Base-by-base conservation (phyloP, 2,888 invertebrate species). In the Flabesymbios commensalis region DNA sequence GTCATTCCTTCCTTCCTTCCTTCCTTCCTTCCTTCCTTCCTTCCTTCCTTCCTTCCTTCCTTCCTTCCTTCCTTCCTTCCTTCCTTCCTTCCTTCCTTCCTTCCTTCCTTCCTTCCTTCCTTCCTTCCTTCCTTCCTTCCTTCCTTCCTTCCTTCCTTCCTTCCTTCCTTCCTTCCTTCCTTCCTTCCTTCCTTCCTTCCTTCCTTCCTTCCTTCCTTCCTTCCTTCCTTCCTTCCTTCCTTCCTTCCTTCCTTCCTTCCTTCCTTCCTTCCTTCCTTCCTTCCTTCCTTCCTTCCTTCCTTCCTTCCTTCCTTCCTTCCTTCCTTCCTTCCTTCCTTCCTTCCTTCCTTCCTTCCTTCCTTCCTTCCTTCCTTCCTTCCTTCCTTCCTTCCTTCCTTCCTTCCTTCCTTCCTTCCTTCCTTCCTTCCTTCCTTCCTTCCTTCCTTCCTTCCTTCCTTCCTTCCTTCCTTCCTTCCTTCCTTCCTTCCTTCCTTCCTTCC, bases 41-140 rank as follows among this genome's bases (percentile, higher is more conserved):
- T 36, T n/a, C 39, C 10, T 14, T n/a, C 39, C 10, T n/a, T n/a
- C n/a, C n/a, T 36, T n/a, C 39, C n/a, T 36, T 36, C 39, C 39
- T 36, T n/a, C 39, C 39, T n/a, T 36, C 39, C n/a, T n/a, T 45
- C 45, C 45, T 24, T 45, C 45, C 45, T 24, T 45, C 45, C 45
- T 24, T 45, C 45, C 24, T 24, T 45, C 14, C 45, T 22, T 45
- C 24, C 22, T 24, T 45, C 24, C 24, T 24, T 45, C 45, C 22
- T 24, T 22, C 45, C 45, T 22, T 45, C 17, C 17, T 7, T 10
- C 14, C 14, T 24, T 24, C 10, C 14, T 10, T 22, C 7, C 22
- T 24, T 24, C 7, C 24, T 24, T 24, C 22, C 17, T 24, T 24
- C 7, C 45, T 24, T 22, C 7, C 10, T 10, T 45, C 17, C 22